phyloP scores from a whole-genome alignment of 2,888 invertebrate species.

The Calameuta pallipes region DNA sequence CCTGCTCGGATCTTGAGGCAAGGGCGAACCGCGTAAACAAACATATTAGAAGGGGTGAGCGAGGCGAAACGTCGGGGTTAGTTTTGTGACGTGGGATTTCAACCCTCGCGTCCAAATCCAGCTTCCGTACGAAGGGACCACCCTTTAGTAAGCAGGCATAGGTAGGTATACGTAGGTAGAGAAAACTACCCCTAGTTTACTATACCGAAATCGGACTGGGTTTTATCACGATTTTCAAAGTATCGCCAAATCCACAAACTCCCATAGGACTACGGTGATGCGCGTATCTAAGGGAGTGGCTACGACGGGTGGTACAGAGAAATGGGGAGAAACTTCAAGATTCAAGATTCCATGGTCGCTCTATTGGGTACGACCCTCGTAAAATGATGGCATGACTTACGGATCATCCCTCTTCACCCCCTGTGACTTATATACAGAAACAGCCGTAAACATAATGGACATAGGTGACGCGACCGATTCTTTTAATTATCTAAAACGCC shows the following conservation, averaged over 20 bases:
- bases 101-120: not conserved
- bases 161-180: not conserved
- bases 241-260: not conserved
- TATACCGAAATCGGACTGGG: not conserved
- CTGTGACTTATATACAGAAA: not conserved
- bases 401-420: not conserved
- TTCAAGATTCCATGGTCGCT: not conserved
- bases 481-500: not conserved
- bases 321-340: not conserved
- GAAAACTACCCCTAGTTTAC: not conserved
- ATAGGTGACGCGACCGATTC: not conserved
- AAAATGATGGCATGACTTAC: not conserved
- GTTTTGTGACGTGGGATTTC: not conserved
- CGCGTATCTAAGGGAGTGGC: not conserved
- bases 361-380: not conserved
- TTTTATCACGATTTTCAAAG: not conserved
- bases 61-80: not conserved
- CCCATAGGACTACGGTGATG: not conserved
- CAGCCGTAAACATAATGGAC: not conserved
- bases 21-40: not conserved
- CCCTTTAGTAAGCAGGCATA: not conserved
- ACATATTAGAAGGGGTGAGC: not conserved
- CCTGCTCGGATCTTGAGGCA: not conserved
- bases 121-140: not conserved
- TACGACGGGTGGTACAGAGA: not conserved